Conservation (phyloP, 2,797 vertebrate species). For the Microctenopoma lineatum region DNA sequence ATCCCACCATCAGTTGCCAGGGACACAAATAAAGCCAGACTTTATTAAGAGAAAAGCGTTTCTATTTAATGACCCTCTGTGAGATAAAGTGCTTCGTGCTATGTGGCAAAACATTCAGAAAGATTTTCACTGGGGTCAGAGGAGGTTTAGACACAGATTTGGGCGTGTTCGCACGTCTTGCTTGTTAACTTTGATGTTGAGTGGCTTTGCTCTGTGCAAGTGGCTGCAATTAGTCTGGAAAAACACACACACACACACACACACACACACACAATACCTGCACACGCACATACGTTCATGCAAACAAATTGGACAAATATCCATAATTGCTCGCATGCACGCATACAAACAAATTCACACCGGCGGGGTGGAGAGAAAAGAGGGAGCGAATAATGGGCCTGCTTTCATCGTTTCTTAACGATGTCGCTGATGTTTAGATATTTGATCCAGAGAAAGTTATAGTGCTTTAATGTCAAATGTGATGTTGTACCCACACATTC, state of each 20-base stretch:
- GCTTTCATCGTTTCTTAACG: not conserved
- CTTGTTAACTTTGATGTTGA: constrained; percentile 66
- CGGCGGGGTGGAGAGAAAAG: not conserved
- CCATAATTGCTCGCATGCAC: constrained; percentile 28
- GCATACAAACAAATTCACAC: constrained; percentile 13
- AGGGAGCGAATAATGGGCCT: not conserved
- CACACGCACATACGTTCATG: not conserved
- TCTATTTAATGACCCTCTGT: constrained; percentile 30
- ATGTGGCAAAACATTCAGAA: constrained; percentile 8
- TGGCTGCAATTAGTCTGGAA: constrained; percentile 70
- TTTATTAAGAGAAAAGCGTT: constrained; percentile 10
- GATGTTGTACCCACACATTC: too few species aligned
- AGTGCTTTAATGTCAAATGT: not conserved
- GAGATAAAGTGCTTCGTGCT: constrained; percentile 27
- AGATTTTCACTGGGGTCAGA: constrained; percentile 24
- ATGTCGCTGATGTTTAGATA: not conserved
- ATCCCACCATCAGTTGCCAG: constrained; percentile 16
- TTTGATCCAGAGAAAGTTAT: not conserved
- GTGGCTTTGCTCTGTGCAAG: constrained; percentile 45
- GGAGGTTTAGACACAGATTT: constrained; percentile 42
- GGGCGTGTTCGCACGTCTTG: constrained; percentile 32
- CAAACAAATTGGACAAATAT: constrained; percentile 49
- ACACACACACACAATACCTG: constrained; percentile 13
- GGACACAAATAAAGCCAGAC: not conserved
- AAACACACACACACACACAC: constrained; percentile 23